Percentiles rank a stretch among this genome's conserved stretches.
phyloP scores from a whole-genome alignment of 1,140 invertebrate species.

The Steinernema feltiae region DNA sequence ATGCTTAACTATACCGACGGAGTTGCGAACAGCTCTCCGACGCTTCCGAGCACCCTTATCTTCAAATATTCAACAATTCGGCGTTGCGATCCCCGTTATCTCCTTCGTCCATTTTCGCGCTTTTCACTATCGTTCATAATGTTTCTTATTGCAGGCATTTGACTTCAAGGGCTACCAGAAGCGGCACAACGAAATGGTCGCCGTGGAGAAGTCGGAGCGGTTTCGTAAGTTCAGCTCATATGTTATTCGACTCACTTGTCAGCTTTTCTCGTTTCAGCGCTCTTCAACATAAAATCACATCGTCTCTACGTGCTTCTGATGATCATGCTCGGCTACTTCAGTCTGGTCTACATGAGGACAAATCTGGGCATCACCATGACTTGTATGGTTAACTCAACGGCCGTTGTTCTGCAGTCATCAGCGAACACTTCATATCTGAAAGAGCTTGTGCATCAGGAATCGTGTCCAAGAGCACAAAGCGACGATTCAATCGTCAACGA shows the following conservation, averaged over 20 bases:
- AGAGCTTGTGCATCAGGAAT: slow-evolving; percentile 22
- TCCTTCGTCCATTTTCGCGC: neutral
- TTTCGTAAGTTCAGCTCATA: neutral
- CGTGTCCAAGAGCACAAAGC: neutral
- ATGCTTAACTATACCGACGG: slow-evolving; percentile 8
- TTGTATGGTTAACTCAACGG: slow-evolving; percentile 46
- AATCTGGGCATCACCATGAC: slow-evolving; percentile 47
- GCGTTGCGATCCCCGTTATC: neutral
- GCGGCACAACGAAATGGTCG: neutral
- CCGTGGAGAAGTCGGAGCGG: neutral
- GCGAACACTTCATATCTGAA: neutral
- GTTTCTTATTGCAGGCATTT: neutral
- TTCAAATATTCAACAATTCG: neutral
- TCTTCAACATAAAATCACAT: neutral
- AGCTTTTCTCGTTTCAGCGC: neutral
- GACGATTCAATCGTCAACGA: slow-evolving; percentile 35
- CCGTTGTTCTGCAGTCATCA: slow-evolving; percentile 9
- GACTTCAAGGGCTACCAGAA: neutral
- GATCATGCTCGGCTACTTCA: slow-evolving; percentile 7
- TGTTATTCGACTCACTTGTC: neutral
- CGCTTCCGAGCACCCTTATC: neutral
- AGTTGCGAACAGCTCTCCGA: neutral
- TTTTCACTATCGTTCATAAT: neutral
- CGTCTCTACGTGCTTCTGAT: neutral
- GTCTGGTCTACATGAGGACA: slow-evolving; percentile 28